Evolutionary conservation across 2,888 invertebrate genomes (phyloP).

Genomic region (Trypoxylon attenuatum): DNA sequence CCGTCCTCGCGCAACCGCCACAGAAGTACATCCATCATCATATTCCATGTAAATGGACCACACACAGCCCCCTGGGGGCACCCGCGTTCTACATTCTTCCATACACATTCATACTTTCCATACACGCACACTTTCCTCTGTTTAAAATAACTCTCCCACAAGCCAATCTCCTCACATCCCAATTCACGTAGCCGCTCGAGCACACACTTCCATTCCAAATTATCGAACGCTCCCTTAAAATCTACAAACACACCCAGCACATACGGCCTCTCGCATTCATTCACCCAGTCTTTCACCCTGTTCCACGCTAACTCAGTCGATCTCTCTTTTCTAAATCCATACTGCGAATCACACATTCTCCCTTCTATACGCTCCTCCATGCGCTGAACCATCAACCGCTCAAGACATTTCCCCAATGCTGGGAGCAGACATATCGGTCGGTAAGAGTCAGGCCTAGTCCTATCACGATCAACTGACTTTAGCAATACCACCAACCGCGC

Average conservation of each 20-base stretch:
- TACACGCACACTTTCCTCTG: neutral
- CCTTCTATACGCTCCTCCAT: neutral
- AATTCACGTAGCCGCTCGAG: neutral
- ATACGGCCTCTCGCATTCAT: neutral
- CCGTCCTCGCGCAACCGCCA: neutral
- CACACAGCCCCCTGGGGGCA: slow-evolving; percentile 1
- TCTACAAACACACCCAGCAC: no score
- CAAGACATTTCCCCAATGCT: neutral
- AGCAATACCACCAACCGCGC: neutral
- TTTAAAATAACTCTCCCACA: neutral
- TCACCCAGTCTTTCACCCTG: neutral
- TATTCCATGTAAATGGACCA: neutral
- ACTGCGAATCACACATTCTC: neutral
- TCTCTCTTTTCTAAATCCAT: neutral
- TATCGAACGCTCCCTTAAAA: slow-evolving; percentile 6
- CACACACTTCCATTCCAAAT: neutral
- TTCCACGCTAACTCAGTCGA: neutral
- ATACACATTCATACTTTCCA: neutral
- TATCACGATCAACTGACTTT: neutral
- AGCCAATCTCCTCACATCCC: neutral
- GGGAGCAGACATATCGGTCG: neutral
- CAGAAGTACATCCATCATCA: neutral
- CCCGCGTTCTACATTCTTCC: neutral
- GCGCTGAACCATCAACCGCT: neutral
- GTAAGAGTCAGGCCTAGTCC: neutral